Conservation (phyloP, 2,888 invertebrate species). For the Caradrina kadenii region DNA sequence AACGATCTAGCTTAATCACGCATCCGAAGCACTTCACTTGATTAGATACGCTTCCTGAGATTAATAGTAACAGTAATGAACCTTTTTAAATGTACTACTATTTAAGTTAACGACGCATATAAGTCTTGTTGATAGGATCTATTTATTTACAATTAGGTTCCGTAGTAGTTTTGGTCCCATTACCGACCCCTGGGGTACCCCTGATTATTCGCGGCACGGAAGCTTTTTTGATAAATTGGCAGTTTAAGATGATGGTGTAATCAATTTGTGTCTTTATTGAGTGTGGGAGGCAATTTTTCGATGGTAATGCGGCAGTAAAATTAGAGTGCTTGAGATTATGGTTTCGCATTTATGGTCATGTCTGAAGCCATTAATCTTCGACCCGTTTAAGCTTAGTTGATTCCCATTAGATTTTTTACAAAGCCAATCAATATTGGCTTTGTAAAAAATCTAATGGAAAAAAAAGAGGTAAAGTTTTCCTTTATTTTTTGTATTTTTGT, state of each 20-base stretch:
- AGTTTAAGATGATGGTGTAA: conserved; percentile 23
- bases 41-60: conserved; percentile 45
- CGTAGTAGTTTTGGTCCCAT: conserved; percentile 28
- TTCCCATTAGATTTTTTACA: background rate
- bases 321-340: conserved; percentile 10
- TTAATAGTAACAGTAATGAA: conserved; percentile 39
- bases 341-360: background rate
- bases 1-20: conserved; percentile 44
- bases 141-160: conserved; percentile 51
- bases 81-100: conserved; percentile 57
- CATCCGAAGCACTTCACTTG: conserved; percentile 51
- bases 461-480: no score
- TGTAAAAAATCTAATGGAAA: no score
- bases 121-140: conserved; percentile 47
- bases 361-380: background rate
- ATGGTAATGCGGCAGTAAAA: conserved; percentile 9
- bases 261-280: conserved; percentile 41
- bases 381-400: background rate
- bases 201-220: conserved; percentile 46
- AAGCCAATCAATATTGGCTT: no score
- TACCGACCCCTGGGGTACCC: conserved; percentile 32
- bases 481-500: no score
- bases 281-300: conserved; percentile 17
- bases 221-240: conserved; percentile 24
- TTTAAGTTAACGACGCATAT: conserved; percentile 56